A percentile compares a stretch with the other conserved stretches of the same genome.
These are phyloP conservation scores for Bradysia coprophila DNA, from an alignment of 1,140 invertebrate species.

Conservation along the genomic window DNA sequence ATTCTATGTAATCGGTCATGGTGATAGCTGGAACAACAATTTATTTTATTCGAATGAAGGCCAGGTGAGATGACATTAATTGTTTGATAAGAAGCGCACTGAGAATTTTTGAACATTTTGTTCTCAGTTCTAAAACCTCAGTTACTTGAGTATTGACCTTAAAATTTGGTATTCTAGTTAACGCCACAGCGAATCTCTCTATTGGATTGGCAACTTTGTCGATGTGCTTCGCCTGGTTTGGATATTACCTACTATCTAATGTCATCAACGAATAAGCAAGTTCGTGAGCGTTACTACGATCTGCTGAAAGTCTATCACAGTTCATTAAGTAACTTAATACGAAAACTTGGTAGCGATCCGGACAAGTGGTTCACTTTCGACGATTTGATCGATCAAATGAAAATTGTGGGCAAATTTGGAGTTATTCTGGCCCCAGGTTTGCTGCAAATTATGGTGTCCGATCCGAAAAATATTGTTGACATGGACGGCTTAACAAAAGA, in stretches of 20 bases:
- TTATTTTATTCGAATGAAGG: neutral
- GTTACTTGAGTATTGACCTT: too few species aligned
- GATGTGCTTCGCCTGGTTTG: conserved; percentile 32
- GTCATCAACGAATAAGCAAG: conserved; percentile 26
- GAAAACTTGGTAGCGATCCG: conserved; percentile 5
- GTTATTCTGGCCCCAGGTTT: conserved; percentile 1
- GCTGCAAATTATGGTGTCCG: neutral
- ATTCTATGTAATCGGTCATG: conserved; percentile 4
- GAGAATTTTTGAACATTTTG: too few species aligned
- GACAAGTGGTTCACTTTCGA: conserved; percentile 13
- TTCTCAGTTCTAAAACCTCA: too few species aligned
- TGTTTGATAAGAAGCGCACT: too few species aligned
- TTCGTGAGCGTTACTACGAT: conserved; percentile 24
- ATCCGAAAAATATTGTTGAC: neutral
- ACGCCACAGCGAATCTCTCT: conserved; percentile 22
- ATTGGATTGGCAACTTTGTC: conserved; percentile 34
- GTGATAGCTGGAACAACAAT: conserved; percentile 12
- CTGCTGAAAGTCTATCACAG: conserved; percentile 32
- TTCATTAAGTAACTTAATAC: conserved; percentile 21
- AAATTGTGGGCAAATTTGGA: conserved; percentile 11
- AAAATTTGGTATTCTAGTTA: neutral
- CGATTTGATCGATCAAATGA: conserved; percentile 11
- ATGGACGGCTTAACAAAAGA: neutral
- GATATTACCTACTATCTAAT: conserved; percentile 38
- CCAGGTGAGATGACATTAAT: too few species aligned